These are phyloP conservation scores for Pangasianodon hypophthalmus DNA, from an alignment of 2,113 vertebrate genomes.

Conservation along the genomic window DNA sequence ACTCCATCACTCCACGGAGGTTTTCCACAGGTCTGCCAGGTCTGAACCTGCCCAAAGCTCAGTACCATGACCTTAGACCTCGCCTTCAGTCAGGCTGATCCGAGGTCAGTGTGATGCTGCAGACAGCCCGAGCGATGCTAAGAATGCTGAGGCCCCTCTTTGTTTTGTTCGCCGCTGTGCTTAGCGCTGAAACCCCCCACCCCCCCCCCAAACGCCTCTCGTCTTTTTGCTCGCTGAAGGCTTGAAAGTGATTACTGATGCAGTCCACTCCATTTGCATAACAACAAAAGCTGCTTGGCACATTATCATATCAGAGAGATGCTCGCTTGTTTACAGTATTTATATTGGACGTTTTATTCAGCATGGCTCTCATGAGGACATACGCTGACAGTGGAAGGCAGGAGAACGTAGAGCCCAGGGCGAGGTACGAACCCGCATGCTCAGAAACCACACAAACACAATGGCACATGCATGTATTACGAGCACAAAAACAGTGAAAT, in stretches of 20 bases:
- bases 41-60: slow-evolving; percentile 28
- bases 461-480: not conserved
- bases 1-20: slow-evolving; percentile 22
- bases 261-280: slow-evolving; percentile 75
- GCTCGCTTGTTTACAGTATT: slow-evolving; percentile 71
- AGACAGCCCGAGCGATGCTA: not conserved
- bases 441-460: slow-evolving; percentile 3
- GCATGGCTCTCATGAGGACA: slow-evolving; percentile 63
- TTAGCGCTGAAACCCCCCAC: not conserved
- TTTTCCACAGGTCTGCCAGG: slow-evolving; percentile 17
- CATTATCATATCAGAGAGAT: slow-evolving; percentile 76
- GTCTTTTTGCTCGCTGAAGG: slow-evolving; percentile 67
- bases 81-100: slow-evolving; percentile 31
- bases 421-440: slow-evolving; percentile 1
- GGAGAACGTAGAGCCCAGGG: slow-evolving; percentile 45
- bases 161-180: slow-evolving; percentile 67
- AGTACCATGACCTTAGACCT: slow-evolving; percentile 28
- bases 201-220: slow-evolving; percentile 33
- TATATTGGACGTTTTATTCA: slow-evolving; percentile 73
- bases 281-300: slow-evolving; percentile 72
- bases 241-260: slow-evolving; percentile 75
- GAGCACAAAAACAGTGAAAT: slow-evolving; percentile 19
- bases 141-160: slow-evolving; percentile 34
- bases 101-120: slow-evolving; percentile 30
- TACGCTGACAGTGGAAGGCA: slow-evolving; percentile 47